Evolutionary conservation across 2,888 invertebrate genomes (phyloP).

Genomic region (Aleiodes testaceus): DNA sequence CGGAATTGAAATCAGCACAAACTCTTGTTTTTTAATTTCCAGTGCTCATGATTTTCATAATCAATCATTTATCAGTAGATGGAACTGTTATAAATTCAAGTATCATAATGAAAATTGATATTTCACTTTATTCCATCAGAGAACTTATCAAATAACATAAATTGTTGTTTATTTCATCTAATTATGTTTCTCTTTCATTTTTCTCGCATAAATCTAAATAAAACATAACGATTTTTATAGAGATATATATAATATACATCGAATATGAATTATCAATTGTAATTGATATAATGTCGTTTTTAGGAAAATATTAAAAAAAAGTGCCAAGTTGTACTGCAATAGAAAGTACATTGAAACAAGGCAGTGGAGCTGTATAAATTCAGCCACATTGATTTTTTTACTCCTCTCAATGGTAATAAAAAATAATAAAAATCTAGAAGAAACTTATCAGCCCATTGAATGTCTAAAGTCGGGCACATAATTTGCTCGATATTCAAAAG

Average conservation of each 20-base stretch:
- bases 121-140: not conserved
- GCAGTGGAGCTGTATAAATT: slow-evolving; percentile 31
- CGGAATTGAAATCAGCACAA: too few relatives aligned
- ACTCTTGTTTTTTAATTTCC: too few relatives aligned
- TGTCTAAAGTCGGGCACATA: not conserved
- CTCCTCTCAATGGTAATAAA: not conserved
- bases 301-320: not conserved
- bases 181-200: slow-evolving; percentile 5
- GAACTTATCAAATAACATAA: not conserved
- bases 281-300: slow-evolving; percentile 11
- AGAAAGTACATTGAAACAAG: slow-evolving; percentile 9
- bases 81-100: not conserved
- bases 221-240: slow-evolving; percentile 6
- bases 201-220: not conserved
- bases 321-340: slow-evolving; percentile 20
- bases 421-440: slow-evolving; percentile 1
- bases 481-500: not conserved
- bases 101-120: not conserved
- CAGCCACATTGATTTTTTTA: slow-evolving; percentile 1
- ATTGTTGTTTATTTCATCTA: not conserved
- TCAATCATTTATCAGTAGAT: not conserved
- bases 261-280: slow-evolving; percentile 18
- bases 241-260: not conserved
- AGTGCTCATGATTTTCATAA: too few relatives aligned
- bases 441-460: slow-evolving; percentile 5